Evolutionary conservation across 2,113 vertebrate species (phyloP).

Genomic region (Glaucidium brasilianum): DNA sequence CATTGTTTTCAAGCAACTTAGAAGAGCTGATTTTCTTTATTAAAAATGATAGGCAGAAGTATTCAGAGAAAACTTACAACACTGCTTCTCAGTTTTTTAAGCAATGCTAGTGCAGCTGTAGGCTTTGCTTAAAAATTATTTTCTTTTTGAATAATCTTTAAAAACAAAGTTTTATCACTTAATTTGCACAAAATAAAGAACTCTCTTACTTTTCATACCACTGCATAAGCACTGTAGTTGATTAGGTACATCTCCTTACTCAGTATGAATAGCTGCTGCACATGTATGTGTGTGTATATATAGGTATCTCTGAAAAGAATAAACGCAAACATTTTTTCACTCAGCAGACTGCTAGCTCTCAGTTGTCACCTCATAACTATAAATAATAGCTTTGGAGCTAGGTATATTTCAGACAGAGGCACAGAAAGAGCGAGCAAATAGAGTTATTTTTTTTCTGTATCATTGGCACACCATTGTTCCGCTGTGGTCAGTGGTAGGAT

Average conservation of each 20-base stretch:
- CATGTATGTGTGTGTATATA: neutral
- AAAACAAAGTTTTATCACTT: neutral
- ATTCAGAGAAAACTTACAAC: neutral
- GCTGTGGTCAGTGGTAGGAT: constrained; percentile 68
- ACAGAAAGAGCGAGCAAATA: constrained; percentile 53
- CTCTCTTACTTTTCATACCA: neutral
- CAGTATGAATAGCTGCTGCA: constrained; percentile 25
- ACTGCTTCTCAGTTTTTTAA: neutral
- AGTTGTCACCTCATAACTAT: constrained; percentile 72
- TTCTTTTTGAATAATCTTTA: neutral
- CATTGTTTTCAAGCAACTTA: neutral
- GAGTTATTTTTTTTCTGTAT: constrained; percentile 5
- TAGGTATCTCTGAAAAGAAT: constrained; percentile 53
- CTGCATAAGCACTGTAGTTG: neutral
- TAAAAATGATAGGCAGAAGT: neutral
- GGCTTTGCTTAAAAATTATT: neutral
- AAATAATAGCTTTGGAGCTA: constrained; percentile 64
- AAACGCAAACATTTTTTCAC: constrained; percentile 53
- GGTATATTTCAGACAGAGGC: constrained; percentile 51
- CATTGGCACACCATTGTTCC: constrained; percentile 59
- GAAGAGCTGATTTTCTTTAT: neutral
- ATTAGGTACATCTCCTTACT: constrained; percentile 37
- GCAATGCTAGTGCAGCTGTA: neutral
- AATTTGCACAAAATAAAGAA: neutral
- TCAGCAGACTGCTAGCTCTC: constrained; percentile 71